These are phyloP conservation scores for Heterodera carotae DNA, from an alignment of 1,140 invertebrate genomes.

Conservation along the genomic window DNA sequence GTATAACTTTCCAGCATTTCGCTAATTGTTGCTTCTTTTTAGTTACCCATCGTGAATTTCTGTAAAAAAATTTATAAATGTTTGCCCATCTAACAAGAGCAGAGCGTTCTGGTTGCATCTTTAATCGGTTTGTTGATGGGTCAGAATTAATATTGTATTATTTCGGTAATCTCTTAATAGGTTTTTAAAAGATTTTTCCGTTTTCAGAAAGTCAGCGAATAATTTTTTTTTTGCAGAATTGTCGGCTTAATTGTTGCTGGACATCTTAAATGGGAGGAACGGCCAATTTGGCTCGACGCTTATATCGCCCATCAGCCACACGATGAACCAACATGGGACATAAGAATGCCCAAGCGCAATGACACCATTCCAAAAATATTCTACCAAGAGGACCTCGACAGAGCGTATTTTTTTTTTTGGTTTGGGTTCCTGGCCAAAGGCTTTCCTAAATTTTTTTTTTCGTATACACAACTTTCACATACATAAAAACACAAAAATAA, in stretches of 20 bases:
- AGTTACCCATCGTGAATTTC: no score
- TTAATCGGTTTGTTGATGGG: not conserved
- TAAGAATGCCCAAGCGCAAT: constrained; percentile 70
- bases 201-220: not conserved
- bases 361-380: constrained; percentile 73
- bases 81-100: not conserved
- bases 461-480: not conserved
- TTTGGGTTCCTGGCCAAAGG: not conserved
- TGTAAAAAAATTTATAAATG: no score
- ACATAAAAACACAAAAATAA: no score
- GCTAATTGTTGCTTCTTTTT: no score
- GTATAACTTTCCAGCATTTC: no score
- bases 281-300: constrained; percentile 85
- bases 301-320: constrained; percentile 85
- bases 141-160: not conserved
- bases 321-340: constrained; percentile 75
- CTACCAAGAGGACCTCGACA: constrained; percentile 77
- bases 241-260: constrained; percentile 76
- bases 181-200: no score
- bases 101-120: not conserved
- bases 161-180: no score
- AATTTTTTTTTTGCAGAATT: constrained; percentile 59
- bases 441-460: not conserved
- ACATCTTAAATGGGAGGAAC: constrained; percentile 76
- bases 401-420: constrained; percentile 12